These are phyloP conservation scores for Lepidochrysops patricia DNA, from an alignment of 2,888 invertebrate genomes.

Conservation along the genomic window DNA sequence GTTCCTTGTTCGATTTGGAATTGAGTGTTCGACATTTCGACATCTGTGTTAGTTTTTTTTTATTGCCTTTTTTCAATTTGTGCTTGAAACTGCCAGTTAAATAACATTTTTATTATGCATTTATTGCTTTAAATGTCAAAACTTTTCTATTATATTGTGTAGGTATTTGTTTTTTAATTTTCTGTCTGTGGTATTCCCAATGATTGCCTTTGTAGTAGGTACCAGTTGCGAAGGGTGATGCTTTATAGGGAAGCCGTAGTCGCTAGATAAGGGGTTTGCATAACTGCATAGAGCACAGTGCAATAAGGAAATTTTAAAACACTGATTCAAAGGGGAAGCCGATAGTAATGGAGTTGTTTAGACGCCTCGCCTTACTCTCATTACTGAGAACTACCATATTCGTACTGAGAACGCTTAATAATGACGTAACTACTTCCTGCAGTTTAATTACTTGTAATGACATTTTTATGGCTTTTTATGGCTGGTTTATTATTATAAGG, in stretches of 20 bases:
- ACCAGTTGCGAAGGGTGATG: no score
- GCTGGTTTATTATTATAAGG: constrained; percentile 13
- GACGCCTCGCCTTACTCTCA: no score
- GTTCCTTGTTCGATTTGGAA: constrained; percentile 18
- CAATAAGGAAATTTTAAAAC: no score
- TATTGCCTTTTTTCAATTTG: constrained; percentile 16
- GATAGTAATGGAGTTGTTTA: no score
- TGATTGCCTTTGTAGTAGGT: no score
- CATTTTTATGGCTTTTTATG: constrained; percentile 18
- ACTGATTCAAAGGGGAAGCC: no score
- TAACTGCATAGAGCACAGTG: no score
- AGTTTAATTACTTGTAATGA: constrained; percentile 18
- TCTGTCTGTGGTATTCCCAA: no score
- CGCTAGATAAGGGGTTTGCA: no score
- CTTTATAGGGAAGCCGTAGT: no score
- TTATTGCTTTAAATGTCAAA: neutral
- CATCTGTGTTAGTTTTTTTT: constrained; percentile 12
- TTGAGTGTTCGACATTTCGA: neutral
- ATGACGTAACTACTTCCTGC: constrained; percentile 21
- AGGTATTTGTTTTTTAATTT: no score
- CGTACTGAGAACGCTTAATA: constrained; percentile 34
- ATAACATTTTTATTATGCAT: neutral
- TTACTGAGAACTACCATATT: neutral
- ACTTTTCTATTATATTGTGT: neutral
- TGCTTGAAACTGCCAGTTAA: neutral